Conservation (phyloP, 1,140 invertebrate genomes). For the Pogonomyrmex barbatus region DNA sequence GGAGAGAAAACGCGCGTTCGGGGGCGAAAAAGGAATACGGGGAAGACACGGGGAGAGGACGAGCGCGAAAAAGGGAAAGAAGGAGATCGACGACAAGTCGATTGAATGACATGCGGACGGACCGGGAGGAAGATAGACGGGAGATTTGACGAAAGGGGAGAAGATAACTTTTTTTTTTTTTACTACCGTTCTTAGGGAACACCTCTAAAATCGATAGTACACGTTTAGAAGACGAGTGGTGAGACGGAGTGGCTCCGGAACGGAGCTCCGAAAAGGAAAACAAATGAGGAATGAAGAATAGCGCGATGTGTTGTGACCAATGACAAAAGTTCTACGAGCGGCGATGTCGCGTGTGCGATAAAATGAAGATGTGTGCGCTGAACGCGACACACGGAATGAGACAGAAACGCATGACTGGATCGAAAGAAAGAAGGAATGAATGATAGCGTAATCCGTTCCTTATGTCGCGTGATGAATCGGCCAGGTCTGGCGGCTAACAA, state of each 20-base stretch:
- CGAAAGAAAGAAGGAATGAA: too few relatives aligned
- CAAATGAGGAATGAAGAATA: not conserved
- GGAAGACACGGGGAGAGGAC: conserved; percentile 20
- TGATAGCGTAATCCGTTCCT: conserved; percentile 20
- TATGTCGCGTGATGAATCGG: conserved; percentile 14
- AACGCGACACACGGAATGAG: conserved; percentile 23
- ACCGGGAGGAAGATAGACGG: conserved; percentile 33
- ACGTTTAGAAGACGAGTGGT: conserved; percentile 38
- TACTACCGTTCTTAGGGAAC: not conserved
- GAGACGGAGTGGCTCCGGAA: too few relatives aligned
- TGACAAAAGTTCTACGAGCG: conserved; percentile 15
- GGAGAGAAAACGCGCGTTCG: not conserved
- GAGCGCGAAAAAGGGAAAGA: not conserved
- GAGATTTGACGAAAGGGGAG: conserved; percentile 33
- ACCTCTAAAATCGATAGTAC: conserved; percentile 46
- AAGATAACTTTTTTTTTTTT: not conserved
- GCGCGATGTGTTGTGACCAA: not conserved
- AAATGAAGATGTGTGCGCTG: conserved; percentile 11
- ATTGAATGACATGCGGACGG: conserved; percentile 39
- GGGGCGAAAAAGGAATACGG: not conserved
- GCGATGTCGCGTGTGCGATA: conserved; percentile 27
- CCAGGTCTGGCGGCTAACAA: not conserved
- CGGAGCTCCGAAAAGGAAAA: conserved; percentile 11
- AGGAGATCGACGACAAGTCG: not conserved
- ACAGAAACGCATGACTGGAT: not conserved